A percentile compares a stretch with the other conserved stretches of the same genome.
phyloP scores from a whole-genome alignment of 2,888 invertebrate genomes.

The Leucophora obtusa region DNA sequence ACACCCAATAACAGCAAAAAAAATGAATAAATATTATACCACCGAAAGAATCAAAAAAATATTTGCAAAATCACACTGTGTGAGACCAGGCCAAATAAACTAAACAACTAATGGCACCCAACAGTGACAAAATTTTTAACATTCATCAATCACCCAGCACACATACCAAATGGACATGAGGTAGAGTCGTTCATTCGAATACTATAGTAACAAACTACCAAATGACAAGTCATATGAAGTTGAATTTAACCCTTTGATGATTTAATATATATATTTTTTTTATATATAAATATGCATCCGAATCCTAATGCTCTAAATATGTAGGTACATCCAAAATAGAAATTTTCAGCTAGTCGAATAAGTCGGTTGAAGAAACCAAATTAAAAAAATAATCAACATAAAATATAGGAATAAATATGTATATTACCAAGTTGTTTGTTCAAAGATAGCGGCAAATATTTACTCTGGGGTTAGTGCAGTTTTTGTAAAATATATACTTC shows the following conservation, averaged over 20 bases:
- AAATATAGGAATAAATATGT: no score
- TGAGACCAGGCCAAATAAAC: slow-evolving; percentile 40
- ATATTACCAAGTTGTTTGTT: no score
- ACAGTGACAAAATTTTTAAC: slow-evolving; percentile 73
- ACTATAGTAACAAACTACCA: slow-evolving; percentile 17
- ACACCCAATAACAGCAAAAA: slow-evolving; percentile 20
- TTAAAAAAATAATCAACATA: no score
- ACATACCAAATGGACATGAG: slow-evolving; percentile 52
- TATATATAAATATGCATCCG: no score
- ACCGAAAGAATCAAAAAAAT: slow-evolving; percentile 37
- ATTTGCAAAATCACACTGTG: slow-evolving; percentile 51
- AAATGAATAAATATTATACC: slow-evolving; percentile 1
- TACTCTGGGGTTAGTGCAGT: no score
- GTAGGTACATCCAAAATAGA: no score
- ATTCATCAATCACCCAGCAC: slow-evolving; percentile 74
- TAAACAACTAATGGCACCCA: slow-evolving; percentile 67
- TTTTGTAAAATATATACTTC: no score
- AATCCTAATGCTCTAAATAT: no score
- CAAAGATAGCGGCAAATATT: no score
- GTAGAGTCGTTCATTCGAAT: slow-evolving; percentile 33
- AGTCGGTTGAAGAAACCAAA: no score
- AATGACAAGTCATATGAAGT: slow-evolving; percentile 51
- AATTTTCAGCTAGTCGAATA: no score
- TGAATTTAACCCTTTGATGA: not conserved
- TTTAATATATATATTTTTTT: no score